Percentiles rank a stretch among this genome's conserved stretches.
Conservation (phyloP, 2,113 vertebrate species). For the Tonatia bakeri region DNA sequence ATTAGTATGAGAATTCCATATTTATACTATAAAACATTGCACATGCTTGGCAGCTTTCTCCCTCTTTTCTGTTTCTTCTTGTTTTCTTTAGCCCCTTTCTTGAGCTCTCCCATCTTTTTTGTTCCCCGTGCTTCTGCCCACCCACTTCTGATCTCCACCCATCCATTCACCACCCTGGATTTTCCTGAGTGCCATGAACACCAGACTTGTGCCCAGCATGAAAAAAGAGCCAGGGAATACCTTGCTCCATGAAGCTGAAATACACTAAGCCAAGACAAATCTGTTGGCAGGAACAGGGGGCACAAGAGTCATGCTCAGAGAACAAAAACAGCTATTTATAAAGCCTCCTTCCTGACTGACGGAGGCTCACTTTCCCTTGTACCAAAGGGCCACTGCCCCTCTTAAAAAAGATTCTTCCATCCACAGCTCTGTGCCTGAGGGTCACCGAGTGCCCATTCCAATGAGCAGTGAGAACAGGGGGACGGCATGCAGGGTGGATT, state of each 20-base stretch:
- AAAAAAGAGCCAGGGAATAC: slow-evolving; percentile 56
- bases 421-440: slow-evolving; percentile 21
- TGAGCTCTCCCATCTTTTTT: not conserved
- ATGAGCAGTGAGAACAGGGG: slow-evolving; percentile 23
- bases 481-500: slow-evolving; percentile 46
- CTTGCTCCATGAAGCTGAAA: slow-evolving; percentile 54
- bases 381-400: slow-evolving; percentile 43
- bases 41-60: not conserved
- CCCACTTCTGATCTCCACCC: not conserved
- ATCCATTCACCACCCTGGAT: not conserved
- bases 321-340: slow-evolving; percentile 68
- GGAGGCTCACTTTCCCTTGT: slow-evolving; percentile 57
- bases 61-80: not conserved
- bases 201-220: slow-evolving; percentile 33
- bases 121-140: not conserved
- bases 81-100: not conserved
- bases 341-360: slow-evolving; percentile 59
- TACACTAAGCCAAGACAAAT: slow-evolving; percentile 66
- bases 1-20: not conserved
- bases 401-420: slow-evolving; percentile 57
- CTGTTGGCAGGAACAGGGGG: slow-evolving; percentile 59
- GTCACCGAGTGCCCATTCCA: not conserved
- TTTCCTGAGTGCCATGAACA: slow-evolving; percentile 22
- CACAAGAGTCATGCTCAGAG: slow-evolving; percentile 63
- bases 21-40: not conserved